These are phyloP conservation scores for Rissa tridactyla DNA, from an alignment of 2,113 vertebrate genomes.

Conservation along the genomic window DNA sequence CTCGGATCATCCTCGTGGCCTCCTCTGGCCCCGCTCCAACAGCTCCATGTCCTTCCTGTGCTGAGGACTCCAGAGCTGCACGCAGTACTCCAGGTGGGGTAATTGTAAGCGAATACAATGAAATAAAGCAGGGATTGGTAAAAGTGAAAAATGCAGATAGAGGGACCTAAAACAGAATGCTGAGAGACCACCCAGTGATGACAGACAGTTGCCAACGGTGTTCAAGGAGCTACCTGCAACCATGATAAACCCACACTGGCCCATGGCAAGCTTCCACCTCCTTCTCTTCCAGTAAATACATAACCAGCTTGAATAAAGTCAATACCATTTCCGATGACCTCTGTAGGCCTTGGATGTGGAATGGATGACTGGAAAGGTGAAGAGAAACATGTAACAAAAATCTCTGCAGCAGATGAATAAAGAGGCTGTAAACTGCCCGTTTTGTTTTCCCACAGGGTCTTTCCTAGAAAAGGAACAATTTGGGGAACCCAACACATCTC, in stretches of 20 bases:
- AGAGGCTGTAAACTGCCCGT: accelerated
- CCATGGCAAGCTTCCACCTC: background rate
- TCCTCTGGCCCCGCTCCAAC: no score
- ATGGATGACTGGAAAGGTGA: background rate
- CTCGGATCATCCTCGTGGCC: no score
- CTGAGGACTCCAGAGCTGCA: no score
- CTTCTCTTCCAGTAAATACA: background rate
- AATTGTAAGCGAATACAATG: background rate
- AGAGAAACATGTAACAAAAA: background rate
- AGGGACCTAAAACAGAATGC: background rate
- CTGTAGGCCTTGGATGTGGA: background rate
- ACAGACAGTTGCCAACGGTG: background rate
- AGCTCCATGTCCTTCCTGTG: no score
- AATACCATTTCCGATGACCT: background rate
- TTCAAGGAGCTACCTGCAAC: background rate
- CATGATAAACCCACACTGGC: background rate
- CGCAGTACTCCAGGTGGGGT: no score
- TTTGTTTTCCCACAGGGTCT: accelerated
- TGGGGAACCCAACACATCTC: background rate
- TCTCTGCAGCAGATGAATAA: background rate
- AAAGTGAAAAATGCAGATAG: background rate
- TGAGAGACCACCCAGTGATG: background rate
- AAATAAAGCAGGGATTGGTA: background rate
- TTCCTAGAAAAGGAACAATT: background rate
- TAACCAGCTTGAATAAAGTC: background rate